Evolutionary conservation across 2,888 invertebrate species (phyloP).

Genomic region (Drosophila formosana): DNA sequence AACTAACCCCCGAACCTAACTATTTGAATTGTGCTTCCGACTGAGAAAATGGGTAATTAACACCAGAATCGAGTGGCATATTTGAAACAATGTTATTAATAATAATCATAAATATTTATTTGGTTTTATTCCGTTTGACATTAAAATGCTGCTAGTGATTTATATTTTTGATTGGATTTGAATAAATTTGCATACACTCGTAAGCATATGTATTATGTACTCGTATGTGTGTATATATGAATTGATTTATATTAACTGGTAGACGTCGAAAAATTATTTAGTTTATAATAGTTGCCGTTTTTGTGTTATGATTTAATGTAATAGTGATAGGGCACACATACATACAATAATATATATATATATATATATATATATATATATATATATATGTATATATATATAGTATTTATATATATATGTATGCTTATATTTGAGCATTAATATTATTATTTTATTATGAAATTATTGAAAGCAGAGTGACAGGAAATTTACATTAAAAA

Average conservation of each 20-base stretch:
- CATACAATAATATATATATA: background rate
- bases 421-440: slow-evolving; percentile 30
- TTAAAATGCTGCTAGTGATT: slow-evolving; percentile 75
- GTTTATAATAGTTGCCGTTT: slow-evolving; percentile 34
- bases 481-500: slow-evolving; percentile 47
- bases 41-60: slow-evolving; percentile 4
- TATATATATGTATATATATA: slow-evolving; percentile 7
- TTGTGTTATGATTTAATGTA: slow-evolving; percentile 25
- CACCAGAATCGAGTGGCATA: background rate
- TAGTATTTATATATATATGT: slow-evolving; percentile 1
- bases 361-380: background rate
- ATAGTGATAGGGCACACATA: slow-evolving; percentile 24
- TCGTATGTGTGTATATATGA: slow-evolving; percentile 43
- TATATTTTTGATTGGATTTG: slow-evolving; percentile 70
- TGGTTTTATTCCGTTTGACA: slow-evolving; percentile 69
- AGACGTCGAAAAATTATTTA: slow-evolving; percentile 67
- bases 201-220: slow-evolving; percentile 39
- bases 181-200: slow-evolving; percentile 60
- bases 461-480: slow-evolving; percentile 43
- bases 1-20: slow-evolving; percentile 48
- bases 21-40: slow-evolving; percentile 77
- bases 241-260: slow-evolving; percentile 65
- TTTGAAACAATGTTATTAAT: slow-evolving; percentile 63
- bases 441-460: slow-evolving; percentile 25
- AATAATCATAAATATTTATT: slow-evolving; percentile 76